These are phyloP conservation scores for Otolemur garnettii DNA, from an alignment of 2,113 vertebrate genomes.

Conservation along the genomic window DNA sequence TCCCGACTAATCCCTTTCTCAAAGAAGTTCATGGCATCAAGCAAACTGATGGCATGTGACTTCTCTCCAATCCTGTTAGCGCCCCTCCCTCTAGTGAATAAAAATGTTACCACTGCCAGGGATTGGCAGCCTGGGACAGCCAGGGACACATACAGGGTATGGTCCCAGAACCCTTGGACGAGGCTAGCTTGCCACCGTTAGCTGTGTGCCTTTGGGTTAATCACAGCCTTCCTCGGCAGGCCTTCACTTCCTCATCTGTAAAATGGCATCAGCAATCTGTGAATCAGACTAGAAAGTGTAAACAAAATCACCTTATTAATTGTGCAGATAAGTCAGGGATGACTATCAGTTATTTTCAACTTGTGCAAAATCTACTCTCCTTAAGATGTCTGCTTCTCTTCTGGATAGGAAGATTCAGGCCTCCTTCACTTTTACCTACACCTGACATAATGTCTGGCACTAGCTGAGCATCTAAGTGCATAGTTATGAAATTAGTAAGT, in stretches of 20 bases:
- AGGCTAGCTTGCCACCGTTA: background rate
- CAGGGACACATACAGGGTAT: background rate
- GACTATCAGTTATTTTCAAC: background rate
- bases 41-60: background rate
- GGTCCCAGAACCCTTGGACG: background rate
- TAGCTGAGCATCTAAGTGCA: background rate
- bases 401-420: background rate
- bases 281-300: background rate
- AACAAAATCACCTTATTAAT: background rate
- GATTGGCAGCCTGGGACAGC: background rate
- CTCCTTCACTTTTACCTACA: slow-evolving; percentile 13
- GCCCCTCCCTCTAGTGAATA: slow-evolving; percentile 56
- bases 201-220: background rate
- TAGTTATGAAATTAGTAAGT: background rate
- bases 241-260: background rate
- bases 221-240: background rate
- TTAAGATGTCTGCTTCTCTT: background rate
- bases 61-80: slow-evolving; percentile 57
- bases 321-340: background rate
- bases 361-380: background rate
- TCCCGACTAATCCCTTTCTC: slow-evolving; percentile 37
- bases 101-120: slow-evolving; percentile 13
- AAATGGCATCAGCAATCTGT: background rate
- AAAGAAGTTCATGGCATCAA: slow-evolving; percentile 31
- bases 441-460: background rate